Percentiles rank a stretch among this genome's conserved stretches.
Conservation (phyloP, 2,888 invertebrate species). For the Thelaira solivaga region DNA sequence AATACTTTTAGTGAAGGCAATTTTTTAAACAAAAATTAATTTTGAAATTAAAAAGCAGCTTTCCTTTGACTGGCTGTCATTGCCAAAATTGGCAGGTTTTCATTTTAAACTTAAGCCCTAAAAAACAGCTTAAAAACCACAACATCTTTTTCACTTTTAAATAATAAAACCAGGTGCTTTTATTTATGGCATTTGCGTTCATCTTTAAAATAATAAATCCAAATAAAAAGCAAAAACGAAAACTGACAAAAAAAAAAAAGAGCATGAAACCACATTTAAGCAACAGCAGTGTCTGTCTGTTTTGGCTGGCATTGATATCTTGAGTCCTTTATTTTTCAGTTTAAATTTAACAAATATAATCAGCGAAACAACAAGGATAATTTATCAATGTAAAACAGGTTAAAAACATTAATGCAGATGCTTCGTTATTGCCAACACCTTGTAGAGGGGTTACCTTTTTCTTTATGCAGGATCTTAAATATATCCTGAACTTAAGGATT, state of each 20-base stretch:
- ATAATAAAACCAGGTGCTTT: conserved; percentile 28
- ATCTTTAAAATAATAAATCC: conserved; percentile 15
- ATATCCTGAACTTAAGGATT: no score
- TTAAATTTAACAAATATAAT: not conserved
- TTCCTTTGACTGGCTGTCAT: conserved; percentile 12
- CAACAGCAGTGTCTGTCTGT: no score
- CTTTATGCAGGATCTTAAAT: no score
- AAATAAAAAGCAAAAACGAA: not conserved
- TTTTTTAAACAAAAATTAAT: not conserved
- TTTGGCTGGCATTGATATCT: conserved; percentile 12
- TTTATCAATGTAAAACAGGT: not conserved
- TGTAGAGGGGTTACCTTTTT: no score
- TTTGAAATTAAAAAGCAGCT: conserved; percentile 1
- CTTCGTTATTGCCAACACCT: not conserved
- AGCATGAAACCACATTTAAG: not conserved
- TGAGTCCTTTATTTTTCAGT: conserved; percentile 6
- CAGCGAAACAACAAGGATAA: conserved; percentile 6
- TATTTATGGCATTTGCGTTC: not conserved
- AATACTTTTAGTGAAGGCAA: no score
- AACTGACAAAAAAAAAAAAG: no score
- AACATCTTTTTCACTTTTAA: not conserved
- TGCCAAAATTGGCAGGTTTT: conserved; percentile 17
- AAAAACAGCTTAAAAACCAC: not conserved
- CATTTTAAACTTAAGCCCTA: not conserved
- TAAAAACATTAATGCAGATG: conserved; percentile 22